Evolutionary conservation across 2,797 vertebrate species (phyloP).

Genomic region (Etheostoma nigrum): DNA sequence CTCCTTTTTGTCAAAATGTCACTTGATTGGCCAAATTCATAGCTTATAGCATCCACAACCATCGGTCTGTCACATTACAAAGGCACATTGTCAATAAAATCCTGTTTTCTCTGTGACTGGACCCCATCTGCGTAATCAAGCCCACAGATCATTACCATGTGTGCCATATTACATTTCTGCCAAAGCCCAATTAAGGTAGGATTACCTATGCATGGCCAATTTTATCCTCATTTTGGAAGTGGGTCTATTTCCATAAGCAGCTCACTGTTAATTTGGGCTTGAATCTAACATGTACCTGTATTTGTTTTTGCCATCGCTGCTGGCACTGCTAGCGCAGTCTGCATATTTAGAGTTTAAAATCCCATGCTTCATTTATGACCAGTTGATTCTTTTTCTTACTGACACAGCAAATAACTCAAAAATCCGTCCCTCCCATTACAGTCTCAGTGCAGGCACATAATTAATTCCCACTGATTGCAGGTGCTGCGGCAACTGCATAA

Average conservation of each 20-base stretch:
- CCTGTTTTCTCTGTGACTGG: constrained; percentile 36
- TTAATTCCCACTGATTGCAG: constrained; percentile 72
- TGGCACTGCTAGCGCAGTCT: background rate
- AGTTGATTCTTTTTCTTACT: constrained; percentile 45
- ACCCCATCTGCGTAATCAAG: constrained; percentile 61
- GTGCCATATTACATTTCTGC: constrained; percentile 61
- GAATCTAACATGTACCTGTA: constrained; percentile 36
- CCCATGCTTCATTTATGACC: constrained; percentile 35
- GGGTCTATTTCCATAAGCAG: constrained; percentile 44
- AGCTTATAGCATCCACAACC: constrained; percentile 17
- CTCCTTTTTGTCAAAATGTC: constrained; percentile 16
- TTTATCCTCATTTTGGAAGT: constrained; percentile 67
- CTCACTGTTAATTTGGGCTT: constrained; percentile 50
- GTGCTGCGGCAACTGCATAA: constrained; percentile 44
- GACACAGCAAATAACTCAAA: constrained; percentile 56
- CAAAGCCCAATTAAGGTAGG: constrained; percentile 69
- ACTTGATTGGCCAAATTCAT: constrained; percentile 19
- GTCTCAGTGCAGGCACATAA: constrained; percentile 47
- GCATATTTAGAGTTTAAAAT: constrained; percentile 32
- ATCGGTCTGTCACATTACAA: constrained; percentile 29
- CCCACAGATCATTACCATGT: constrained; percentile 70
- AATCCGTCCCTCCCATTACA: constrained; percentile 46
- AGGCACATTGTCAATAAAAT: constrained; percentile 45
- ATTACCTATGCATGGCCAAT: constrained; percentile 72
- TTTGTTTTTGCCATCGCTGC: constrained; percentile 30